Evolutionary conservation across 1,140 invertebrate genomes (phyloP), one percentile per base, ranked within the genome.

Genomic region (Drosophila pachea): DNA sequence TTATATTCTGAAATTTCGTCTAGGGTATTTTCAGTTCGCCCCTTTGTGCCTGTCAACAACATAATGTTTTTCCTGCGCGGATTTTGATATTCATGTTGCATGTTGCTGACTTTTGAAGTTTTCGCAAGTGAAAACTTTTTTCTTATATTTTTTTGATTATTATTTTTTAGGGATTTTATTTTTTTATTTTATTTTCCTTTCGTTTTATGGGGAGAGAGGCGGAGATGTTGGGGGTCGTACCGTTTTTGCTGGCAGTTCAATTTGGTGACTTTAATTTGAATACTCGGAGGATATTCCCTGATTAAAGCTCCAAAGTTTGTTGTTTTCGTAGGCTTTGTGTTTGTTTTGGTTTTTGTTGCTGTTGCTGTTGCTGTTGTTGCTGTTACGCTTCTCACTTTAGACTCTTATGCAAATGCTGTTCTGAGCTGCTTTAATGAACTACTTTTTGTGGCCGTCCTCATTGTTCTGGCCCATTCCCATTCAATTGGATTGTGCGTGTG

Each of bases 1-100:
- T n/a, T n/a, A n/a, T n/a, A n/a, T n/a, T n/a, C n/a, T n/a, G n/a
- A n/a, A n/a, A n/a, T n/a, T n/a, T n/a, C n/a, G n/a, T n/a, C n/a
- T n/a, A 22, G 22, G 22, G 22, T 22, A 22, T 22, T 22, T 22
- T 22, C 22, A 22, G 22, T 3, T 22, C 22, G 22, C 22, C 31
- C 22, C n/a, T n/a, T n/a, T n/a, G n/a, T n/a, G 6, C 7, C 16
- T 29, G 42, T 38, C 42, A 12, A 11, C 40, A 3, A 12, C 14
- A 14, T 12, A 43, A 31, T 55, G 38, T 53, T 60, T 76, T 70
- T 45, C 43, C 47, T 54, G 49, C 42, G 59, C 43, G 47, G 63
- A 77, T 84, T 84, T 84, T 81, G 77, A 86, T 84, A 84, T 84
- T 84, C 81, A 84, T 84, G 81, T 84, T 84, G 81, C 81, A 84